A percentile compares a stretch with the other conserved stretches of the same genome.
Evolutionary conservation across 2,113 vertebrate genomes (phyloP).

Genomic region (Murina feae): DNA sequence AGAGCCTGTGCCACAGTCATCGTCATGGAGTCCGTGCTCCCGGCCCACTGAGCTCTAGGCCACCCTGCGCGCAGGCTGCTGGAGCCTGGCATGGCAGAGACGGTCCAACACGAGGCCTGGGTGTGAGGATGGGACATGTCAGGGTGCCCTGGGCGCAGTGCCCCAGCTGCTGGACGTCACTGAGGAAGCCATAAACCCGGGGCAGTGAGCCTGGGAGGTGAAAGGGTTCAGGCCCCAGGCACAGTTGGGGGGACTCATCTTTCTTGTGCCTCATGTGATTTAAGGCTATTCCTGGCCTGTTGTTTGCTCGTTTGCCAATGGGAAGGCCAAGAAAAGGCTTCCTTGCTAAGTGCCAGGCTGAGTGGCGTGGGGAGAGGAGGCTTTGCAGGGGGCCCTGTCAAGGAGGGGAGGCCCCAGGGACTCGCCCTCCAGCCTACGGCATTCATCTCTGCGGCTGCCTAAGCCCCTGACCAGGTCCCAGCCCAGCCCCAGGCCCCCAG

Average conservation of each 20-base stretch:
- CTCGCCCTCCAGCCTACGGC: neutral
- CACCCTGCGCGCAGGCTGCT: neutral
- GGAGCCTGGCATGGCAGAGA: neutral
- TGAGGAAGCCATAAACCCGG: neutral
- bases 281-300: neutral
- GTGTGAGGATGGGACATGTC: neutral
- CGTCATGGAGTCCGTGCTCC: neutral
- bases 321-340: neutral
- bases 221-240: neutral
- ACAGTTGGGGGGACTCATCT: neutral
- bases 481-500: neutral
- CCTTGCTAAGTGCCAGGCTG: neutral
- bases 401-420: neutral
- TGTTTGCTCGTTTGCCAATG: neutral
- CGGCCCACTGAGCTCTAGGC: neutral
- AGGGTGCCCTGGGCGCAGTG: neutral
- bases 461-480: neutral
- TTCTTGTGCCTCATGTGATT: neutral
- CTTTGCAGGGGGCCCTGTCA: neutral
- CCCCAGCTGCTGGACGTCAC: neutral
- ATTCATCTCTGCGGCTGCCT: neutral
- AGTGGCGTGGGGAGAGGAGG: neutral
- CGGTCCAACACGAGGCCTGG: neutral
- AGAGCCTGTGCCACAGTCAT: neutral
- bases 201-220: neutral